Base-by-base conservation (phyloP, 2,797 vertebrate genomes). In the Siniperca scherzeri region DNA sequence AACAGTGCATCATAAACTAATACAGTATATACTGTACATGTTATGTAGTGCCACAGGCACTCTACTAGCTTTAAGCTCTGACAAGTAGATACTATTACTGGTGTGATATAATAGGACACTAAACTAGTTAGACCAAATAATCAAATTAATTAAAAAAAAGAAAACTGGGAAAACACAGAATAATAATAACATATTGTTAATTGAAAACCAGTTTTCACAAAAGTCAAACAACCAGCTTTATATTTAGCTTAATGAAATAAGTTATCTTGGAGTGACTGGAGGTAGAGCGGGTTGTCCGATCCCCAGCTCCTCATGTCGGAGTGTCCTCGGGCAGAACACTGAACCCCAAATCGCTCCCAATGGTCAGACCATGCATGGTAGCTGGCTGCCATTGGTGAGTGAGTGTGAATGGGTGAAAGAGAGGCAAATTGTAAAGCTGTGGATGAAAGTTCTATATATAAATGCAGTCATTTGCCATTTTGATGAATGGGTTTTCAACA, bases 31-130 rank as follows among this genome's bases (percentile, higher is more conserved):
- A 74, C 36, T 68, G 61, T 55, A 62, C 11, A 48, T 69, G 73
- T 42, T 25, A 78, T 81, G 27, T 65, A 30, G 42, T 17, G 70
- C 70, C 65, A 67, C 22, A 46, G 57, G 64, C 72, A 57, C 21
- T 44, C 7, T 33, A 46, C 36, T 21, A 62, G 57, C 27, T 25
- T 55, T 19, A 55, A 62, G 38, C 27, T 38, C 7, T 70, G 38
- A 55, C 38, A 69, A 46, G 44, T 53, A 40, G 36, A 55, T 46
- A 12, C 3, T 22, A 30, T 25, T 5, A 40, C 19, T 59, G 13
- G 6, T 44, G 25, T 64, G 11, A 38, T 21, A 9, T 12, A 44
- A 67, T 13, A 1, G 21, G 22, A 21, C 30, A 68, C 42, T 16
- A 19, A 44, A 48, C 25, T n/a, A 44, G 33, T 64, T 19, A 16